Evolutionary conservation across 2,888 invertebrate genomes (phyloP), one percentile per base, ranked within the genome.

Genomic region (Pseudoips prasinana): DNA sequence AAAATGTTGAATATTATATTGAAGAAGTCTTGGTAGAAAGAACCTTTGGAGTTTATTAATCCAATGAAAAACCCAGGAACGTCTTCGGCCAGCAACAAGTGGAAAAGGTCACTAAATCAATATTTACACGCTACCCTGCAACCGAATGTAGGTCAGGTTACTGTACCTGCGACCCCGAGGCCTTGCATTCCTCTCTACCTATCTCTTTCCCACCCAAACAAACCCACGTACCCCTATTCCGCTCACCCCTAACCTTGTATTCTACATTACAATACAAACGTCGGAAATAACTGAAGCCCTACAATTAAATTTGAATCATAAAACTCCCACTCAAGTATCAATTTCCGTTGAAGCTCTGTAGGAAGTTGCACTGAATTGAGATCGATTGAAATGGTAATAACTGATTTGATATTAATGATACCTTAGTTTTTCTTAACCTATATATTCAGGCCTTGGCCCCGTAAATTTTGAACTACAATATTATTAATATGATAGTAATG

Each of bases 91-190:
- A 63, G 77, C 86, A 85, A 86, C 86, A 86, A 77, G 86, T 86
- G 62, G 58, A 61, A 62, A 67, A 74, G 73, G 50, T 74, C 73
- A 73, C 73, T 70, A 68, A 87, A 86, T 87, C 86, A 85, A 87
- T 86, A 86, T 83, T 78, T 80, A 83, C 78, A 70, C 72, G 66
- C 59, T 64, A 63, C 71, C 74, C 80, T 82, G 84, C 86, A 84
- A 56, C 73, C 54, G 48, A 68, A 87, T 79, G 68, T 87, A 53
- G 87, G 87, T 80, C 85, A 85, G 85, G 86, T 82, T 83, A 85
- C 74, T 78, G 76, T 74, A 74, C 84, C 81, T 82, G 81, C 69
- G 83, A 83, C 75, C 83, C 65, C 65, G 54, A 73, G 80, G 78
- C 81, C 83, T 80, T 85, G 85, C 85, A 85, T 77, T 80, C 76